phyloP scores from a whole-genome alignment of 1,140 invertebrate species.

The Brachionus calyciflorus region DNA sequence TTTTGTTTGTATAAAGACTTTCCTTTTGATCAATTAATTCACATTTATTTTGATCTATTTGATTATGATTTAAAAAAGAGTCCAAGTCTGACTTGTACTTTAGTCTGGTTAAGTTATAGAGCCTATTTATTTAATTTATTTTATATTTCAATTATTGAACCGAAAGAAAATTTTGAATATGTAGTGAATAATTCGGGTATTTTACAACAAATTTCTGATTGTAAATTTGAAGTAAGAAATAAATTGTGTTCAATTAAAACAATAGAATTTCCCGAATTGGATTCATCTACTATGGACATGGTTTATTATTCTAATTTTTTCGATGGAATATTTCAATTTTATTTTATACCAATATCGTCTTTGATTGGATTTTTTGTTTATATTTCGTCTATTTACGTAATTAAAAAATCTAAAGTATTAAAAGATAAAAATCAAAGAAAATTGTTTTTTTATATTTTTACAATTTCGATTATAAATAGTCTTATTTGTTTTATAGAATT shows the following conservation, averaged over 20 bases:
- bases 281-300: background rate
- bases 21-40: too few relatives aligned
- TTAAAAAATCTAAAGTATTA: background rate
- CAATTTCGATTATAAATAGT: background rate
- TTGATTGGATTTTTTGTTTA: background rate
- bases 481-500: background rate
- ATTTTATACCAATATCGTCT: background rate
- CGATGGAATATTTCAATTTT: background rate
- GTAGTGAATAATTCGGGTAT: background rate
- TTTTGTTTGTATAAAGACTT: too few relatives aligned
- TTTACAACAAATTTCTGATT: background rate
- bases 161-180: background rate
- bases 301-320: background rate
- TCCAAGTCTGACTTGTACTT: background rate
- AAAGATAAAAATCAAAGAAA: slow-evolving; percentile 6
- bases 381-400: background rate
- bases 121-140: background rate
- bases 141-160: background rate
- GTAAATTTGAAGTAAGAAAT: background rate
- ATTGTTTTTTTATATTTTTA: background rate
- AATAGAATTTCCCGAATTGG: background rate
- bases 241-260: background rate
- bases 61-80: background rate
- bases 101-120: background rate
- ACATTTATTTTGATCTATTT: too few relatives aligned